phyloP scores from a whole-genome alignment of 2,888 invertebrate genomes.

The Stegophylla sp. region DNA sequence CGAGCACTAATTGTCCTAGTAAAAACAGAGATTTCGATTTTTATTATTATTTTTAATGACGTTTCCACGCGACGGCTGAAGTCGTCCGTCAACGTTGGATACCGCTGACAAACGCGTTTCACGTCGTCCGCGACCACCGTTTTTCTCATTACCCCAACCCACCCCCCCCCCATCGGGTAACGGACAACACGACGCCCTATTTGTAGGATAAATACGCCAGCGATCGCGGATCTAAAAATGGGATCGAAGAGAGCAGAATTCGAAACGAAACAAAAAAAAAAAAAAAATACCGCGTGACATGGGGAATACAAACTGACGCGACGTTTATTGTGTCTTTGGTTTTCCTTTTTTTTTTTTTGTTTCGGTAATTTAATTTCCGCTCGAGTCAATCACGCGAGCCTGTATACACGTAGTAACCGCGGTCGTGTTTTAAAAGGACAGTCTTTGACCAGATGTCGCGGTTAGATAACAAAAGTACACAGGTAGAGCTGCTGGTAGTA shows the following conservation, averaged over 20 bases:
- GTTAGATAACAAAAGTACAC: too few species aligned
- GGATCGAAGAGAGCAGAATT: too few species aligned
- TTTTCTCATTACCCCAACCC: constrained; percentile 29
- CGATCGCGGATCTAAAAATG: too few species aligned
- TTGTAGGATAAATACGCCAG: constrained; percentile 14
- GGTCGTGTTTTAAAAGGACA: background rate
- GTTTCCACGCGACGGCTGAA: constrained; percentile 3
- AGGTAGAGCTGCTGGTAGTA: too few species aligned
- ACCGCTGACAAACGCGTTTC: constrained; percentile 4
- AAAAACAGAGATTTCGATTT: too few species aligned
- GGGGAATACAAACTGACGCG: background rate
- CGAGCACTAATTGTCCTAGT: too few species aligned
- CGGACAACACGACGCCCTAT: background rate
- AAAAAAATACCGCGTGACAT: too few species aligned
- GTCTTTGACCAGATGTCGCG: constrained; percentile 7
- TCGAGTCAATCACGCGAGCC: constrained; percentile 23
- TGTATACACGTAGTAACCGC: background rate
- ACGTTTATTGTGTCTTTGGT: background rate
- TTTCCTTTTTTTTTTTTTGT: background rate
- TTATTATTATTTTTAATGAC: too few species aligned
- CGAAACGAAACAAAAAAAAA: too few species aligned
- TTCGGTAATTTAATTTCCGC: constrained; percentile 29
- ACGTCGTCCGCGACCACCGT: constrained; percentile 4
- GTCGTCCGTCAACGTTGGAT: background rate
- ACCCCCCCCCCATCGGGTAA: too few species aligned